Conservation (phyloP, 2,888 invertebrate genomes). For the Tetragonisca angustula region DNA sequence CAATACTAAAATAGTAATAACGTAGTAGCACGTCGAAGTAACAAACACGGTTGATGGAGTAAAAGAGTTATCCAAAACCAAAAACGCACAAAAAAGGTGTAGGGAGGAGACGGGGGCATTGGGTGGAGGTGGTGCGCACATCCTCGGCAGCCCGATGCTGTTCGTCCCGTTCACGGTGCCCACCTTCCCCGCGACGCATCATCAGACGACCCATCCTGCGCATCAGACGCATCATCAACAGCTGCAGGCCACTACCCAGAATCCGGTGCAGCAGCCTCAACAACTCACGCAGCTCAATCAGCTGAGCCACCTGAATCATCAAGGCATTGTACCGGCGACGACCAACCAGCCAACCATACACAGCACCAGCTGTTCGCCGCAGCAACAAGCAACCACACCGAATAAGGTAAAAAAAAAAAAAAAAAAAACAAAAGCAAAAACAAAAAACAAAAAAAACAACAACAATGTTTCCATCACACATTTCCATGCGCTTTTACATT, state of each 20-base stretch:
- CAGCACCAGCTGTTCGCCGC: slow-evolving; percentile 83
- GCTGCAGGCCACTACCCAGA: slow-evolving; percentile 77
- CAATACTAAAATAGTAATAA: slow-evolving; percentile 59
- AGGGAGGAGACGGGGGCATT: slow-evolving; percentile 84
- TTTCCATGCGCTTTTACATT: neutral
- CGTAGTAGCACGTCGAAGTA: slow-evolving; percentile 68
- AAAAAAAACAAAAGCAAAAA: slow-evolving; percentile 57
- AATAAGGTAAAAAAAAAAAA: slow-evolving; percentile 80
- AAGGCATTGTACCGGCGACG: slow-evolving; percentile 78
- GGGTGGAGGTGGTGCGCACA: slow-evolving; percentile 84
- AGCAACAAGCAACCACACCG: slow-evolving; percentile 82
- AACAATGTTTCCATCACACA: slow-evolving; percentile 41
- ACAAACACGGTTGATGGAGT: slow-evolving; percentile 64
- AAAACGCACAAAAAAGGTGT: slow-evolving; percentile 80
- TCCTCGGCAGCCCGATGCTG: slow-evolving; percentile 84
- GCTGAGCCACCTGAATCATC: slow-evolving; percentile 82
- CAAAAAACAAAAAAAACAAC: neutral
- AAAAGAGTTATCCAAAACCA: slow-evolving; percentile 67
- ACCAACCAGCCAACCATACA: slow-evolving; percentile 80
- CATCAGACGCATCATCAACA: slow-evolving; percentile 81
- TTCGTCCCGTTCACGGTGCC: slow-evolving; percentile 84
- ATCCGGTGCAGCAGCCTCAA: slow-evolving; percentile 75
- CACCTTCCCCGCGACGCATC: slow-evolving; percentile 83
- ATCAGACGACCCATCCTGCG: slow-evolving; percentile 80
- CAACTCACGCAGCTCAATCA: slow-evolving; percentile 79